Evolutionary conservation across 92 coral and sea anemone species (phyloP), one percentile per base, ranked within the genome.

Genomic region (Umimayanthus kanabou): DNA sequence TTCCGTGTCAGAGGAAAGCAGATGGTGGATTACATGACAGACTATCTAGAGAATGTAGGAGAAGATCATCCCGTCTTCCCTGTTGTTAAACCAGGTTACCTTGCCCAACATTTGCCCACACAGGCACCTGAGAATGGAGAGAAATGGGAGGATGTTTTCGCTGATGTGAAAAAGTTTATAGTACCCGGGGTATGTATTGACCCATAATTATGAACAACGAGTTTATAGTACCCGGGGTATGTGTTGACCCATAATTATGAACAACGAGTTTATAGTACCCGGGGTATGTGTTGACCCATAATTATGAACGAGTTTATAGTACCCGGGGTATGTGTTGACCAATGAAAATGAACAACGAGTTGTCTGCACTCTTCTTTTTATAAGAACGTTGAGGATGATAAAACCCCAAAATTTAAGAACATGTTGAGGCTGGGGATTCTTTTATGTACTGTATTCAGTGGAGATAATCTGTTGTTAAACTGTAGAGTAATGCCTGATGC

Each of bases 161-260:
- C 73, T 9, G 73, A 67, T 67, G 73, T 67, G 73, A 67, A 23
- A 67, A 18, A 67, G 73, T 67, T 67, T 25, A 67, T 67, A 23
- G 73, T 67, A 67, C 73, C 73, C 10, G 73, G 73, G 73, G 73
- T 67, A 67, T n/a, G 80, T 76, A 29, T 13, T 53, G 20, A 53
- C 20, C 20, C 3, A 3, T 67, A 20, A 67, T 6, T n/a, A 10
- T 67, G 10, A 28, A 67, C 5, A 2, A 3, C 18, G 73, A 7
- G 73, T 67, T n/a, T 33, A 33, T 33, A 33, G 49, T 33, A 33
- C 37, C 37, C 37, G 37, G 37, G 37, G 37, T 33, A 33, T 33
- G 37, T 33, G 37, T 33, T 33, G 37, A 33, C 37, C 37, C 37
- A 33, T 33, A 33, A 33, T 33, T 33, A 33, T 33, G 37, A 33